Conservation (phyloP, 2,888 invertebrate species). For the Thysanoteuthis rhombus region DNA sequence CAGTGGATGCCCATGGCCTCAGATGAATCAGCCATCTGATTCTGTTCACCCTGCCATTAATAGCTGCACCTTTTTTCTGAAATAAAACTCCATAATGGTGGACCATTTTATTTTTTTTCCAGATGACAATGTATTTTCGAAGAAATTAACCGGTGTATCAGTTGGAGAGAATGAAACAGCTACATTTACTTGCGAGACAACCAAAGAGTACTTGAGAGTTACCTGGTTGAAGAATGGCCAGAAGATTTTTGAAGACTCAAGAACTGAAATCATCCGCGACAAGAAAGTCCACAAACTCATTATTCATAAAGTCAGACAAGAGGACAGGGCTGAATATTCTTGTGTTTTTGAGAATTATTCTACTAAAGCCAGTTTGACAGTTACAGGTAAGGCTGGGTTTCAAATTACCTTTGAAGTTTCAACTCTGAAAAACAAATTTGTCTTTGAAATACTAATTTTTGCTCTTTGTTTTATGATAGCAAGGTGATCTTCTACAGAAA, state of each 20-base stretch:
- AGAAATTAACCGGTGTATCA: constrained; percentile 63
- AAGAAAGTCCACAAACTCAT: constrained; percentile 48
- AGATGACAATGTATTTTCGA: background rate
- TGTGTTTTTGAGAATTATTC: background rate
- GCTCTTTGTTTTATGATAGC: too few relatives aligned
- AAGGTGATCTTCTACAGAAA: too few relatives aligned
- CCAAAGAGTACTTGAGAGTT: constrained; percentile 86
- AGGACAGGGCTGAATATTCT: constrained; percentile 42
- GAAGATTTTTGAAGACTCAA: background rate
- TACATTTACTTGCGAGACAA: constrained; percentile 72
- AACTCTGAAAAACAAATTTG: background rate
- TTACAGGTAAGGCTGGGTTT: background rate
- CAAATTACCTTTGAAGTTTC: too few relatives aligned
- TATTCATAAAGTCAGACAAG: constrained; percentile 44
- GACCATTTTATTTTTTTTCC: background rate
- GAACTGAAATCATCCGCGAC: constrained; percentile 45
- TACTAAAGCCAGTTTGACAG: background rate
- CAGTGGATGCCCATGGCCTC: too few relatives aligned
- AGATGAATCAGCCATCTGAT: too few relatives aligned
- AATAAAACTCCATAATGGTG: background rate
- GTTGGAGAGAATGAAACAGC: constrained; percentile 86
- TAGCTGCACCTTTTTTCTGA: background rate
- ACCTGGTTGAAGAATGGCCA: constrained; percentile 82
- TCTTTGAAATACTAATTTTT: too few relatives aligned
- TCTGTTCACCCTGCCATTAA: too few relatives aligned